Percentiles rank a stretch among this genome's conserved stretches.
These are phyloP conservation scores for Steinernema feltiae DNA, from an alignment of 1,140 invertebrate species.

Conservation along the genomic window DNA sequence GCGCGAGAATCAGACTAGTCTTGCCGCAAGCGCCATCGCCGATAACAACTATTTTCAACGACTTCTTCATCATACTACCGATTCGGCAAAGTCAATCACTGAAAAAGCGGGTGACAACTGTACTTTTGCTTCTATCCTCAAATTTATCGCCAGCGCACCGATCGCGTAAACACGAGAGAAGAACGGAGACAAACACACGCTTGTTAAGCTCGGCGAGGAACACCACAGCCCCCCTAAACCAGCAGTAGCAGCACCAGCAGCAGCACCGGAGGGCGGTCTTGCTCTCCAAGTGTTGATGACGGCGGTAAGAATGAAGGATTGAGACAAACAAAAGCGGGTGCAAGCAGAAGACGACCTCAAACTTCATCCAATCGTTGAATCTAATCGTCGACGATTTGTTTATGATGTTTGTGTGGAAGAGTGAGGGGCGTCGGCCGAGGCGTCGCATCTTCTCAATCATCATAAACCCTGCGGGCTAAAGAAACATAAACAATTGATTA, in stretches of 20 bases:
- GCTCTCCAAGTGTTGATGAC: background rate
- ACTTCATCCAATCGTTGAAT: background rate
- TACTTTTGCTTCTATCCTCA: background rate
- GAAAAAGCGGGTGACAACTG: background rate
- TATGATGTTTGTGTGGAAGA: background rate
- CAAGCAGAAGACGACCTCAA: background rate
- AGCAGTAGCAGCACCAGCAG: background rate
- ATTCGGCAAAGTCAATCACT: background rate
- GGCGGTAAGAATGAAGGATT: background rate
- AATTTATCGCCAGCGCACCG: background rate
- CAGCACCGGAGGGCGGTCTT: background rate
- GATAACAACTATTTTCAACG: conserved; percentile 57
- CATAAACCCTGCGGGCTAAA: background rate
- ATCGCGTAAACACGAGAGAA: background rate
- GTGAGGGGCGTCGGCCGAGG: background rate
- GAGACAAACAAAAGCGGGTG: background rate
- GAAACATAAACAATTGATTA: conserved; percentile 11
- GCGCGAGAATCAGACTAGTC: conserved; percentile 54
- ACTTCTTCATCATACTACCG: conserved; percentile 26
- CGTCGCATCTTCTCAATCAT: background rate
- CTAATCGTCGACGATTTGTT: background rate
- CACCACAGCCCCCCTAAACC: background rate
- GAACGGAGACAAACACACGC: background rate
- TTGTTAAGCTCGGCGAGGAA: background rate
- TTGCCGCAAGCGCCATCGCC: conserved; percentile 59